phyloP scores from a whole-genome alignment of 2,888 invertebrate genomes.

The Apantesis nais region DNA sequence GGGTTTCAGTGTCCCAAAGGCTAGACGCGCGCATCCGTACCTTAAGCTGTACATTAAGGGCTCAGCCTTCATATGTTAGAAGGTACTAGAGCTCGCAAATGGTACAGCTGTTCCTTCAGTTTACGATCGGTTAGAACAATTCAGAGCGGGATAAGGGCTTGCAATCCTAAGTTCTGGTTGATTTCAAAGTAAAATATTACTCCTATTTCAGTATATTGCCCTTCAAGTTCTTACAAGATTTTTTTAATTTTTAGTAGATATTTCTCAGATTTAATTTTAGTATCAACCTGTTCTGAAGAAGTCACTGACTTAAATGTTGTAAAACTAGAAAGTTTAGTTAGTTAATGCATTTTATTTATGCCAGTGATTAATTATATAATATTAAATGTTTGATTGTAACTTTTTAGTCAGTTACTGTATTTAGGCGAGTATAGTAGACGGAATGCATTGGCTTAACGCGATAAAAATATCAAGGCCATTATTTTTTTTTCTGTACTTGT shows the following conservation, averaged over 20 bases:
- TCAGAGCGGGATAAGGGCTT: constrained; percentile 13
- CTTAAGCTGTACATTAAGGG: constrained; percentile 61
- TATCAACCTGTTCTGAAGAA: neutral
- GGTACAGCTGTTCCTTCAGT: constrained; percentile 53
- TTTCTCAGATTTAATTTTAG: neutral
- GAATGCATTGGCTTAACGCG: no score
- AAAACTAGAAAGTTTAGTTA: neutral
- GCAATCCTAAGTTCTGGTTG: constrained; percentile 9
- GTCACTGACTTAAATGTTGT: neutral
- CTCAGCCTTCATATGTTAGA: constrained; percentile 65
- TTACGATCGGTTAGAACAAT: constrained; percentile 35
- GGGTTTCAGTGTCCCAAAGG: constrained; percentile 63
- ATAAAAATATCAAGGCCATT: no score
- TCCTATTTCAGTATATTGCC: neutral
- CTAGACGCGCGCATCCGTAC: constrained; percentile 81
- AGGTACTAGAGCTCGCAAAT: constrained; percentile 55
- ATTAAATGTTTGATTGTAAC: neutral
- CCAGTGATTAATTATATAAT: neutral
- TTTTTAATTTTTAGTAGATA: neutral
- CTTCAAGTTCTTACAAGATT: neutral
- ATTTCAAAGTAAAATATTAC: neutral
- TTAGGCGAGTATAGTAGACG: no score
- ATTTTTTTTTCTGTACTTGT: no score
- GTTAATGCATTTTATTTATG: neutral
- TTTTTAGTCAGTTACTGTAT: no score